phyloP scores from a whole-genome alignment of 2,113 vertebrate genomes.

The Prinia subflava region DNA sequence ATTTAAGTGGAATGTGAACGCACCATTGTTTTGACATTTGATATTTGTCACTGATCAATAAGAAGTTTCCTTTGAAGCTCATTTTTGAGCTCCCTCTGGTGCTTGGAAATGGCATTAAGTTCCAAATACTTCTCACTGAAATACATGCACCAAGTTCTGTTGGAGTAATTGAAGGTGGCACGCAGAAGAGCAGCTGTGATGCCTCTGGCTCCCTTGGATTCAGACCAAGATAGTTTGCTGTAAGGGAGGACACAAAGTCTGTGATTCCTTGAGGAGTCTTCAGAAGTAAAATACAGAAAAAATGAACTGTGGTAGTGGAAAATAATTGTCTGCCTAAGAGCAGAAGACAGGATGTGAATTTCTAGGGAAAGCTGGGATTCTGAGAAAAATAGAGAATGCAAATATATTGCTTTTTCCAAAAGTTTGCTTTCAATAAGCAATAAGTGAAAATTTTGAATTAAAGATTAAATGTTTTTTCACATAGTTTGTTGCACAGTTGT shows the following conservation, averaged over 20 bases:
- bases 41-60: neutral
- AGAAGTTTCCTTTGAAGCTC: neutral
- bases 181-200: neutral
- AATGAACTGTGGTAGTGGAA: neutral
- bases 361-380: neutral
- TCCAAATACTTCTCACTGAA: neutral
- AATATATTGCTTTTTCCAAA: neutral
- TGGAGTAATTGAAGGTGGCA: neutral
- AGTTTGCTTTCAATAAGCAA: neutral
- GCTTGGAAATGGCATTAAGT: neutral
- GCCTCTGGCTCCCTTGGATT: neutral
- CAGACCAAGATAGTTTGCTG: neutral
- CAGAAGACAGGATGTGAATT: neutral
- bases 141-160: neutral
- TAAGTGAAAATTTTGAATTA: neutral
- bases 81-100: slow-evolving; percentile 52
- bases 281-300: neutral
- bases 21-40: neutral
- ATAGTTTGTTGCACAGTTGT: neutral
- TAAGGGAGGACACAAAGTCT: neutral
- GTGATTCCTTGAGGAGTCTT: neutral
- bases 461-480: neutral
- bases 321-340: neutral
- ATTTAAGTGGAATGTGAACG: neutral
- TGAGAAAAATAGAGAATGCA: neutral